Conservation (phyloP, 2,797 vertebrate genomes). For the Luscinia luscinia region DNA sequence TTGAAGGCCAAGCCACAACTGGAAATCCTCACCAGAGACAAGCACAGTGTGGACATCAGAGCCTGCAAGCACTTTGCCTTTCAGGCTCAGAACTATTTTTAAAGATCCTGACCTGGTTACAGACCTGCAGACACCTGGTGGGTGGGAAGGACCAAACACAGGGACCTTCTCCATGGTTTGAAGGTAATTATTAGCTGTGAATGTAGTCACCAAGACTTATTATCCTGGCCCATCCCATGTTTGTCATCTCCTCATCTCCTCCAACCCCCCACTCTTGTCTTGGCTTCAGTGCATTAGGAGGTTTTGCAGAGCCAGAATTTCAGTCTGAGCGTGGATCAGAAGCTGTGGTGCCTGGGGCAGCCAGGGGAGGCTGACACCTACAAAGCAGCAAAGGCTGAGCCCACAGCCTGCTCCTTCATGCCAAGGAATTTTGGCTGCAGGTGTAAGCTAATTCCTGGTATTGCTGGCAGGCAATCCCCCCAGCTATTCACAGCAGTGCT, state of each 20-base stretch:
- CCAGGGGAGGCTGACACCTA: rapidly evolving
- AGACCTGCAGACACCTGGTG: background rate
- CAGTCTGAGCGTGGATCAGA: rapidly evolving
- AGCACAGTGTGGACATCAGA: background rate
- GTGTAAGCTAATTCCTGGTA: slow-evolving; percentile 26
- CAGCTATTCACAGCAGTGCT: background rate
- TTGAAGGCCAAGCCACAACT: background rate
- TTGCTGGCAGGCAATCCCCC: background rate
- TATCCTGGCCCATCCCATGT: background rate
- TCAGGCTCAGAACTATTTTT: background rate
- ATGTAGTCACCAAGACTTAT: background rate
- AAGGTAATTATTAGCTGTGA: slow-evolving; percentile 33
- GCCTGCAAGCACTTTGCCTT: background rate
- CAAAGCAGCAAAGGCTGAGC: background rate
- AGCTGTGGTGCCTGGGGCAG: background rate
- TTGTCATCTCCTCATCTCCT: background rate
- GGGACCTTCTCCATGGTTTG: background rate
- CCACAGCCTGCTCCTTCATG: background rate
- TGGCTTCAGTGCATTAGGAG: background rate
- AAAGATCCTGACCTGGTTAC: slow-evolving; percentile 11
- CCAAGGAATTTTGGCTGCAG: slow-evolving; percentile 28
- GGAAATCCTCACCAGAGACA: background rate
- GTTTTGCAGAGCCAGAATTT: background rate
- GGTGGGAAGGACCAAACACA: background rate
- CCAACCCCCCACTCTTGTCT: background rate